Percentiles rank a stretch among this genome's conserved stretches.
phyloP scores from a whole-genome alignment of 2,797 vertebrate genomes.

The Carcharodon carcharias region DNA sequence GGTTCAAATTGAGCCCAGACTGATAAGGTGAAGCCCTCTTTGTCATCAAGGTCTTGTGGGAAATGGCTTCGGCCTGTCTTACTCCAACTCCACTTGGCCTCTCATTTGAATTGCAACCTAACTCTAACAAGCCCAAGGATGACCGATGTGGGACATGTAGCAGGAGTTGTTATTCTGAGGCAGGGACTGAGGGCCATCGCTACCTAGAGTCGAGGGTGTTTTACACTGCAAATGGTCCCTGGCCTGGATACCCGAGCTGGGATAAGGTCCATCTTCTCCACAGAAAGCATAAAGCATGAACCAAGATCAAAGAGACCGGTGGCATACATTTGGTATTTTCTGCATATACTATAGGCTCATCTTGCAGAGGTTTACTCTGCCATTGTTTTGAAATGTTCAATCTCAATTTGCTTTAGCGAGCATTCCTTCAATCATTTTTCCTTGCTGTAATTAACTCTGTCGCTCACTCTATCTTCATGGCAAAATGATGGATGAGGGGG shows the following conservation, averaged over 20 bases:
- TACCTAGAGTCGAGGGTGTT: not conserved
- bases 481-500: not conserved
- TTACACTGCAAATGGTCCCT: not conserved
- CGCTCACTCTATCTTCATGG: not conserved
- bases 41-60: not conserved
- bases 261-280: not conserved
- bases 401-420: not conserved
- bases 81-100: not conserved
- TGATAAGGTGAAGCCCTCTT: not conserved
- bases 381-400: not conserved
- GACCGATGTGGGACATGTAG: not conserved
- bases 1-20: not conserved
- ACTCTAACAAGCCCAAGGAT: not conserved
- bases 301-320: not conserved
- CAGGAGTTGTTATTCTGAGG: too few species aligned
- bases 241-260: too few species aligned
- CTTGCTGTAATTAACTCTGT: not conserved
- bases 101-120: not conserved
- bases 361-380: not conserved
- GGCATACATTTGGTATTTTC: not conserved
- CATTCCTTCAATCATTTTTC: conserved; percentile 6
- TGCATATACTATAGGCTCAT: not conserved
- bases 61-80: not conserved
- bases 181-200: not conserved
- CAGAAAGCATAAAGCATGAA: not conserved